Percentiles rank a stretch among this genome's conserved stretches.
Conservation (phyloP, 2,888 invertebrate species). For the Ceratothoa steindachneri region DNA sequence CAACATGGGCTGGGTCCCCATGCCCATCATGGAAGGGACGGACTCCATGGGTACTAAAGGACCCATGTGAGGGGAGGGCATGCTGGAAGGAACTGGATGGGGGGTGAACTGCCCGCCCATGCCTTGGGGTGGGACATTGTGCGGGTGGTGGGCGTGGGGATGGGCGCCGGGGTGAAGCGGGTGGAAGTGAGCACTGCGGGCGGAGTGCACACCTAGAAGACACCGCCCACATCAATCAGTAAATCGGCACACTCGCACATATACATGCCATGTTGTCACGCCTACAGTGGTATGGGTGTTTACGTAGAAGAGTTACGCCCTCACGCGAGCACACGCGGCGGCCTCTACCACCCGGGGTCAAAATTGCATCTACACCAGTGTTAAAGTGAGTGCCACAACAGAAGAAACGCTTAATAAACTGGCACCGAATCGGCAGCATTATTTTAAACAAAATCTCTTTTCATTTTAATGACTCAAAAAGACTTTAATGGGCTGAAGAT, state of each 20-base stretch:
- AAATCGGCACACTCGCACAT: slow-evolving; percentile 11
- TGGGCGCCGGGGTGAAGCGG: slow-evolving; percentile 15
- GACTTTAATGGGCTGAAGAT: too few species aligned
- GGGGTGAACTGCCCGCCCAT: slow-evolving; percentile 37
- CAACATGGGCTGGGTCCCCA: slow-evolving; percentile 29
- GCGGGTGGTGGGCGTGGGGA: slow-evolving; percentile 41
- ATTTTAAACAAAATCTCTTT: too few species aligned
- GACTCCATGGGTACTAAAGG: slow-evolving; percentile 25
- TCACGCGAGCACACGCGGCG: slow-evolving; percentile 10
- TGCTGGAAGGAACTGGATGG: slow-evolving; percentile 28
- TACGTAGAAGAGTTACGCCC: too few species aligned
- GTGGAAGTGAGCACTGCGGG: slow-evolving; percentile 38
- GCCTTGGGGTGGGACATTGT: slow-evolving; percentile 39
- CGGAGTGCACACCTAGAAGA: slow-evolving; percentile 46
- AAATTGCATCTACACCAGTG: too few species aligned
- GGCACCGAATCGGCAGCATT: too few species aligned
- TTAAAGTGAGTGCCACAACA: too few species aligned
- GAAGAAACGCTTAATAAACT: too few species aligned
- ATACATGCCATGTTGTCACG: background rate
- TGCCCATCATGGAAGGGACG: slow-evolving; percentile 27
- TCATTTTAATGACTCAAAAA: too few species aligned
- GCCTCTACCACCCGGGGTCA: background rate
- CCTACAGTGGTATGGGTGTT: too few species aligned
- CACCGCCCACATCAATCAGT: slow-evolving; percentile 41
- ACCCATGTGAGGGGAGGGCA: slow-evolving; percentile 34